Evolutionary conservation across 2,888 invertebrate species (phyloP).

Genomic region (Protophormia terraenovae): DNA sequence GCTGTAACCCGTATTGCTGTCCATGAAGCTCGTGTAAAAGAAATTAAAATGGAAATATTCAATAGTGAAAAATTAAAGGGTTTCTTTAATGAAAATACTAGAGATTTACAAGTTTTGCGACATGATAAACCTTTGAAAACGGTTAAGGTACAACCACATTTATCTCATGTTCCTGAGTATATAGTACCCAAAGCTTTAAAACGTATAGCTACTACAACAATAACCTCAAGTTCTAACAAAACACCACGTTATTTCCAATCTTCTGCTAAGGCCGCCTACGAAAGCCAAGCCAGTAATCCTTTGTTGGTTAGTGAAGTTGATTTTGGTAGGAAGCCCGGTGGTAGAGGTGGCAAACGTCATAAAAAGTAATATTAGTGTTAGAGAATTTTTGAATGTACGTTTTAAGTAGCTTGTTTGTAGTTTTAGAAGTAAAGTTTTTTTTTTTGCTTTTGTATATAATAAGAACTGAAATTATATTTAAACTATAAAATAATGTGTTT

Average conservation of each 20-base stretch:
- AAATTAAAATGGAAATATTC: constrained; percentile 96
- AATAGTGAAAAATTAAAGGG: constrained; percentile 95
- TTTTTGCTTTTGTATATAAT: not conserved
- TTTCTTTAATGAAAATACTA: constrained; percentile 95
- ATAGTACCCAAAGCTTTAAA: constrained; percentile 91
- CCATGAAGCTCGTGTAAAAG: constrained; percentile 95
- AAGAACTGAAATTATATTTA: not conserved
- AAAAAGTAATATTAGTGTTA: constrained; percentile 32
- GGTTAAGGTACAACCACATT: constrained; percentile 90
- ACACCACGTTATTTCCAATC: constrained; percentile 70
- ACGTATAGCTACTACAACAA: constrained; percentile 82
- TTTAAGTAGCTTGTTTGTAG: constrained; percentile 21
- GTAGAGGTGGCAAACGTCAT: constrained; percentile 64
- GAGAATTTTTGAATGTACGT: not conserved
- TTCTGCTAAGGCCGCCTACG: constrained; percentile 76
- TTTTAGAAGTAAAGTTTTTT: constrained; percentile 18
- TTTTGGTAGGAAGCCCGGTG: constrained; percentile 75
- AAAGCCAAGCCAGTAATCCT: constrained; percentile 78
- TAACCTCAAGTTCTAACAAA: constrained; percentile 53
- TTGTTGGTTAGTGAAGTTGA: constrained; percentile 79
- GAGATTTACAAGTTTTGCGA: constrained; percentile 91
- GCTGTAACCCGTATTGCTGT: constrained; percentile 97
- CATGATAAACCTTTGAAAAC: constrained; percentile 94
- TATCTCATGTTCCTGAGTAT: constrained; percentile 96
- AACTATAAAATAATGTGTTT: no score